Evolutionary conservation across 1,140 invertebrate species (phyloP), one percentile per base, ranked within the genome.

Genomic region (Penaeus japonicus): DNA sequence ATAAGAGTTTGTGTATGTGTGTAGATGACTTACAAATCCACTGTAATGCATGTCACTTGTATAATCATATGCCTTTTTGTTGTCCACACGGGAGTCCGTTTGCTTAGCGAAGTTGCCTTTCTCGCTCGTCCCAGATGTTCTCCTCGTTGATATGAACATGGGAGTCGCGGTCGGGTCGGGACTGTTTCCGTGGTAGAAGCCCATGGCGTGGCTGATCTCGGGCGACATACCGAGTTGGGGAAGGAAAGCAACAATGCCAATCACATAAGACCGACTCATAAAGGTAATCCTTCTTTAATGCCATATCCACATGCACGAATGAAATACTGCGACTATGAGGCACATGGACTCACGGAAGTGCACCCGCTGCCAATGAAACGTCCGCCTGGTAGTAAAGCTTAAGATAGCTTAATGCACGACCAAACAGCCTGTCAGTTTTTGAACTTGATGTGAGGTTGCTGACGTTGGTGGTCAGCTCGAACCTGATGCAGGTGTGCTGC

Each of bases 141-240:
- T 91, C 88, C 90, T 91, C 92, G 84, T 91, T 89, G 57, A 93
- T 91, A 39, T 89, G 88, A 12, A 93, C 92, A 89, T 91, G 92
- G 3, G 91, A 87, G 86, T 93, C 92, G 12, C 93, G 78, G 81
- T 93, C 93, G 0, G 92, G 92, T 1, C 93, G 90, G 54, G 92
- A 92, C 91, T 93, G 93, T 83, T 93, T n/a, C n/a, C 92, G 87
- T 93, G 93, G 87, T 91, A 92, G 87, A 93, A 93, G 3, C 93
- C 93, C 15, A 93, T 83, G 32, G 92, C 91, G 89, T 93, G 93
- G 4, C 91, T 92, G 57, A 93, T 89, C 84, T 93, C 92, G 92
- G 12, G 92, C 90, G 1, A 92, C 91, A 92, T 92, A 20, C 92
- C 92, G 47, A 91, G n/a, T 86, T 90, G 80, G 0, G 15, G 10